phyloP scores from a whole-genome alignment of 2,888 invertebrate genomes.

The Thereva nobilitata region DNA sequence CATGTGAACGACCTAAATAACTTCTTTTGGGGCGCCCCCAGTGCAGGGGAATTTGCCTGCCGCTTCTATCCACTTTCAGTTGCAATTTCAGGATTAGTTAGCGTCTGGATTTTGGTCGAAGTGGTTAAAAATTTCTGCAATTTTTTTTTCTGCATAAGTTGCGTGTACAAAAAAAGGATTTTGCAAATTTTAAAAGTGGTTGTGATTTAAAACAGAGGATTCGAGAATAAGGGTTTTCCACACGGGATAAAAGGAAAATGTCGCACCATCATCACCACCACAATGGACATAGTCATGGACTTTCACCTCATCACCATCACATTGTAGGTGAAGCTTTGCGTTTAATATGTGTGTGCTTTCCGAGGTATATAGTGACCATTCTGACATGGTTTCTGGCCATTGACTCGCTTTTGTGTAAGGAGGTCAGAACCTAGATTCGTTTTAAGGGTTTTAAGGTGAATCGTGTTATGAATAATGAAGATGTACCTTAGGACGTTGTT shows the following conservation, averaged over 20 bases:
- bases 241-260: too few relatives aligned
- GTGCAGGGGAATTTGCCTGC: slow-evolving; percentile 25
- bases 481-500: too few relatives aligned
- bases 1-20: slow-evolving; percentile 58
- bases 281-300: slow-evolving; percentile 44
- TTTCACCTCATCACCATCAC: slow-evolving; percentile 55
- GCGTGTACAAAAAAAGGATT: neutral
- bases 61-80: neutral
- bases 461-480: too few relatives aligned
- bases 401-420: too few relatives aligned
- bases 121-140: too few relatives aligned
- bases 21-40: slow-evolving; percentile 13
- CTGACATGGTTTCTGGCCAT: too few relatives aligned
- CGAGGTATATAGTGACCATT: too few relatives aligned
- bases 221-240: neutral
- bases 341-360: neutral
- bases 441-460: too few relatives aligned
- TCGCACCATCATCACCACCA: slow-evolving; percentile 51
- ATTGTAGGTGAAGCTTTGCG: slow-evolving; percentile 47
- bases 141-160: too few relatives aligned
- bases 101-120: neutral
- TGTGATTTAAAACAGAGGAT: neutral
- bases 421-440: too few relatives aligned
- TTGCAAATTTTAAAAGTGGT: neutral
- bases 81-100: slow-evolving; percentile 19